Evolutionary conservation across 2,113 vertebrate species (phyloP).

Genomic region (Engraulis encrasicolus): DNA sequence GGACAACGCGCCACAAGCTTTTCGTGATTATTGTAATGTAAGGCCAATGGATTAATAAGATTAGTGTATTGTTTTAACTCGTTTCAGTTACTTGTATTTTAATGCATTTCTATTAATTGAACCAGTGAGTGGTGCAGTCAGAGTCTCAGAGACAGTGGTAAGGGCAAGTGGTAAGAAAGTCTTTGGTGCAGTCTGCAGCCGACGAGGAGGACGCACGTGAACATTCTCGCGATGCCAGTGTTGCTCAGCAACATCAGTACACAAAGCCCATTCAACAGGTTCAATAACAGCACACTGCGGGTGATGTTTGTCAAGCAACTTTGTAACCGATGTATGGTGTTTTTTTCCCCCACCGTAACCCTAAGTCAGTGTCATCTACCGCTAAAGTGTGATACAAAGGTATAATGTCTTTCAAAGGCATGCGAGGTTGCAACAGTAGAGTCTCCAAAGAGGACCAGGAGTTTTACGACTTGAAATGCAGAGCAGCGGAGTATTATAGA

Average conservation of each 20-base stretch:
- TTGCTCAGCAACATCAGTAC: conserved; percentile 53
- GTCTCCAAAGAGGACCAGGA: conserved; percentile 49
- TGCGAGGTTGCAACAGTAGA: background rate
- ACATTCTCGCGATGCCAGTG: conserved; percentile 56
- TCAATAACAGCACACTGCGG: background rate
- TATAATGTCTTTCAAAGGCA: conserved; percentile 56
- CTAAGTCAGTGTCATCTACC: background rate
- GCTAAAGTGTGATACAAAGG: background rate
- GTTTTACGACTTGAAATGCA: conserved; percentile 46
- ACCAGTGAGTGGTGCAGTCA: no score
- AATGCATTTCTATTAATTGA: no score
- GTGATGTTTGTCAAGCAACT: background rate
- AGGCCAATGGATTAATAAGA: no score
- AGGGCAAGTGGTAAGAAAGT: no score
- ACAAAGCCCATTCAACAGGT: background rate
- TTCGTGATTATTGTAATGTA: no score
- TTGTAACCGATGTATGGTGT: background rate
- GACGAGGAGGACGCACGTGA: no score
- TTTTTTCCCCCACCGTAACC: background rate
- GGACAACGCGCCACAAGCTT: background rate
- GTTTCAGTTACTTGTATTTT: no score
- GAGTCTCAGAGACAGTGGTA: no score
- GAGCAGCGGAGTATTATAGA: conserved; percentile 77
- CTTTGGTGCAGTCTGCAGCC: no score
- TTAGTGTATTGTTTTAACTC: no score